phyloP scores from a whole-genome alignment of 2,888 invertebrate species.

The Nomada lathburiana region DNA sequence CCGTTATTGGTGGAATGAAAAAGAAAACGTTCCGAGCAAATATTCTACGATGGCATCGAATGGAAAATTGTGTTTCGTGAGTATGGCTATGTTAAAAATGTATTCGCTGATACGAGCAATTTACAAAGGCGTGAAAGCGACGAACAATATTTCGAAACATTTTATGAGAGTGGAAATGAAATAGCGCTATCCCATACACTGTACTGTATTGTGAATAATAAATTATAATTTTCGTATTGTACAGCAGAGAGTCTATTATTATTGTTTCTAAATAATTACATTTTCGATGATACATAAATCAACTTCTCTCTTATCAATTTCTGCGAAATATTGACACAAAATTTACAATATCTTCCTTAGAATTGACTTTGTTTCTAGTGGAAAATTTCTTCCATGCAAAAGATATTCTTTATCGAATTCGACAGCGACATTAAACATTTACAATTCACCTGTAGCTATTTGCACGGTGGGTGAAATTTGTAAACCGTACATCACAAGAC shows the following conservation, averaged over 20 bases:
- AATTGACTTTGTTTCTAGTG: too few species aligned
- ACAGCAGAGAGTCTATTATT: too few species aligned
- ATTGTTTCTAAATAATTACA: too few species aligned
- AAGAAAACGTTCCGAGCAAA: too few species aligned
- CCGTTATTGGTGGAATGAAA: too few species aligned
- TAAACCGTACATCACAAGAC: slow-evolving; percentile 91
- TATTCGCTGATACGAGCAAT: not conserved
- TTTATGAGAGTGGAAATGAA: not conserved
- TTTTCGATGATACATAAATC: too few species aligned
- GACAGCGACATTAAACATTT: too few species aligned
- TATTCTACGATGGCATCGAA: not conserved
- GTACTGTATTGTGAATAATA: not conserved
- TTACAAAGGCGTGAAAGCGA: not conserved
- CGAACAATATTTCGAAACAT: not conserved
- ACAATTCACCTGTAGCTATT: slow-evolving; percentile 74
- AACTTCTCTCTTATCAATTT: too few species aligned
- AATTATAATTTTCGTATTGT: not conserved
- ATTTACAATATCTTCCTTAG: too few species aligned
- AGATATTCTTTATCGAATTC: too few species aligned
- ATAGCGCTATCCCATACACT: not conserved
- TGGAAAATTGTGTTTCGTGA: not conserved
- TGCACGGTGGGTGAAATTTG: slow-evolving; percentile 85
- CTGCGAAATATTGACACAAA: too few species aligned
- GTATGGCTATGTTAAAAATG: not conserved
- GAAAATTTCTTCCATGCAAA: too few species aligned